A percentile compares a stretch with the other conserved stretches of the same genome.
Evolutionary conservation across 2,888 invertebrate species (phyloP).

Genomic region (Drosophila pegasa): DNA sequence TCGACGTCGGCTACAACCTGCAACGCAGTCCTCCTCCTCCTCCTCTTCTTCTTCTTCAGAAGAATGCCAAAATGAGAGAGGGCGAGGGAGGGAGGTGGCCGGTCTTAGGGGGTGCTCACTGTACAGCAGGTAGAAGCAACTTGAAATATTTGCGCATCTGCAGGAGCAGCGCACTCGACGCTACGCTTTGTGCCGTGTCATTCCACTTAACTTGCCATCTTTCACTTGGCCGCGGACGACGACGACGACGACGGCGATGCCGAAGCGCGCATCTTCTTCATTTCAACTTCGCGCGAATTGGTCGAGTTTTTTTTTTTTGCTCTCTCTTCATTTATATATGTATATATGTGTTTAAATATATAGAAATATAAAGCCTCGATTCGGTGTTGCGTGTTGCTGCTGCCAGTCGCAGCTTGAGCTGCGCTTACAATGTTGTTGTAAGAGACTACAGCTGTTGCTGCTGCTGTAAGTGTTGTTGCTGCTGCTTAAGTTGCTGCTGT

Average conservation of each 20-base stretch:
- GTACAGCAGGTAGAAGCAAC: constrained; percentile 67
- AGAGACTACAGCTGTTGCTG: constrained; percentile 7
- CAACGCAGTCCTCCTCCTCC: constrained; percentile 31
- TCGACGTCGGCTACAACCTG: constrained; percentile 25
- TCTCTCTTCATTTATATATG: constrained; percentile 5
- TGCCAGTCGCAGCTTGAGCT: background rate
- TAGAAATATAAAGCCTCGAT: constrained; percentile 7
- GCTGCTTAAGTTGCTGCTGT: too few species aligned
- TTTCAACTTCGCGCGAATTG: constrained; percentile 78
- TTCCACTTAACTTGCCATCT: constrained; percentile 79
- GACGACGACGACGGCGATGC: constrained; percentile 15
- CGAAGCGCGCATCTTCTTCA: constrained; percentile 64
- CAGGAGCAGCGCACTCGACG: constrained; percentile 73
- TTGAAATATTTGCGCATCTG: constrained; percentile 80
- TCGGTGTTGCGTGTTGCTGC: background rate
- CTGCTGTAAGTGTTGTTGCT: background rate
- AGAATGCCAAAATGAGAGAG: constrained; percentile 70
- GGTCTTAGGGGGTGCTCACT: background rate
- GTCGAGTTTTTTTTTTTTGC: constrained; percentile 61
- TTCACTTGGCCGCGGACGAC: constrained; percentile 52
- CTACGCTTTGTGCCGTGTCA: constrained; percentile 69
- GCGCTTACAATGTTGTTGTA: constrained; percentile 6
- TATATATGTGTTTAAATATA: background rate
- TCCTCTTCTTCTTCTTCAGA: constrained; percentile 41
- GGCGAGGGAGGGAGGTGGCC: background rate